Evolutionary conservation across 2,113 vertebrate genomes (phyloP).

Genomic region (Chamaetylas fuelleborni): DNA sequence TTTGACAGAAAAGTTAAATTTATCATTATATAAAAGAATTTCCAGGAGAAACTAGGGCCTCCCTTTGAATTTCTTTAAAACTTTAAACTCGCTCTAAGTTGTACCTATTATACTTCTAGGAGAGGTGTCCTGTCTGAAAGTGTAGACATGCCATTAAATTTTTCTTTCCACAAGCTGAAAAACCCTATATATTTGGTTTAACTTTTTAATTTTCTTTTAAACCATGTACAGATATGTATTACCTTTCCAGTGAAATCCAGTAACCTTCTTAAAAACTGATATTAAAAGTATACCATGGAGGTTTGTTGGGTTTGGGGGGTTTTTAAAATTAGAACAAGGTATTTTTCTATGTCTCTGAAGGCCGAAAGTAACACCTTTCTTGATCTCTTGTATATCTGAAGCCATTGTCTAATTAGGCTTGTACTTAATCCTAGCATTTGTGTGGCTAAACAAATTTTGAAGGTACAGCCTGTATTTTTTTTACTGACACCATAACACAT

Average conservation of each 20-base stretch:
- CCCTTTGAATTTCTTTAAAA: neutral
- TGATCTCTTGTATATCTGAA: neutral
- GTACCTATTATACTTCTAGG: neutral
- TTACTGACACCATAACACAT: neutral
- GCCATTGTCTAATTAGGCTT: neutral
- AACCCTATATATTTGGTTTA: neutral
- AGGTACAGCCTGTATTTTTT: neutral
- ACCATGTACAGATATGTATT: neutral
- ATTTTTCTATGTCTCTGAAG: neutral
- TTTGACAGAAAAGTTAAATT: neutral
- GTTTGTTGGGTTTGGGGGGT: rapidly evolving
- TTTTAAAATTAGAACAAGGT: neutral
- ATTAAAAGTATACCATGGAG: neutral
- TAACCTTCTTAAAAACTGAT: neutral
- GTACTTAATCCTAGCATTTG: neutral
- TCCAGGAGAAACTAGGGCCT: neutral
- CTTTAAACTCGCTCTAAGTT: neutral
- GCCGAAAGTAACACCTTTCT: neutral
- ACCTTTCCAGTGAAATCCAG: neutral
- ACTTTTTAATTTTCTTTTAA: neutral
- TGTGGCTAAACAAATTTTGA: neutral
- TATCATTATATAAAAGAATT: neutral
- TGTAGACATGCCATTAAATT: neutral
- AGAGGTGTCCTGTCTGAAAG: neutral
- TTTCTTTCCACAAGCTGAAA: neutral